Percentiles rank a stretch among this genome's conserved stretches.
Evolutionary conservation across 2,797 vertebrate species (phyloP).

Genomic region (Chelonia mydas): DNA sequence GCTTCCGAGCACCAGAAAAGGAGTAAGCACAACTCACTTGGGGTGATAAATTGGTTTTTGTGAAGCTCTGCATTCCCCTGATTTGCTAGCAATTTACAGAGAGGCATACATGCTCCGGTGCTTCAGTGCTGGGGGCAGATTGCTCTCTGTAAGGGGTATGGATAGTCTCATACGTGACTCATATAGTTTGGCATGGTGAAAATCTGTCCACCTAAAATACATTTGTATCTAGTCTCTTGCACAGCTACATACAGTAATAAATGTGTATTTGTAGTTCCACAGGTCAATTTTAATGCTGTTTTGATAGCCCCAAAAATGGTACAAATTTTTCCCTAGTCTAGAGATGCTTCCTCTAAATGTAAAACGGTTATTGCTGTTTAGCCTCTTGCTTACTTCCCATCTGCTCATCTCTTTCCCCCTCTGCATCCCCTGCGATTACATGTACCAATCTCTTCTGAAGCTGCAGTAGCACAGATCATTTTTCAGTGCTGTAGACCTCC

Average conservation of each 20-base stretch:
- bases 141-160: not conserved
- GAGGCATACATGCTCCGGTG: rapidly evolving
- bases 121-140: not conserved
- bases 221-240: not conserved
- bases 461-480: not conserved
- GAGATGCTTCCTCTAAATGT: not conserved
- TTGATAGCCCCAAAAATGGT: not conserved
- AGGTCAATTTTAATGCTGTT: not conserved
- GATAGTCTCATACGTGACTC: not conserved
- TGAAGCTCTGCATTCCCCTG: rapidly evolving
- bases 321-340: not conserved
- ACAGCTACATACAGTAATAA: rapidly evolving
- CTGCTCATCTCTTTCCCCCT: not conserved
- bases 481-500: not conserved
- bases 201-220: rapidly evolving
- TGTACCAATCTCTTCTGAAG: not conserved
- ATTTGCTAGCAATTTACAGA: rapidly evolving
- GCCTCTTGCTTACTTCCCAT: not conserved
- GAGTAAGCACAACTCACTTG: not conserved
- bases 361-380: not conserved
- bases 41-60: rapidly evolving
- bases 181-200: not conserved
- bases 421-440: not conserved
- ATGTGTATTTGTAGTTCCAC: not conserved
- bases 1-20: rapidly evolving